A percentile compares a stretch with the other conserved stretches of the same genome.
Evolutionary conservation across 2,888 invertebrate species (phyloP).

Genomic region (Thereva nobilitata): DNA sequence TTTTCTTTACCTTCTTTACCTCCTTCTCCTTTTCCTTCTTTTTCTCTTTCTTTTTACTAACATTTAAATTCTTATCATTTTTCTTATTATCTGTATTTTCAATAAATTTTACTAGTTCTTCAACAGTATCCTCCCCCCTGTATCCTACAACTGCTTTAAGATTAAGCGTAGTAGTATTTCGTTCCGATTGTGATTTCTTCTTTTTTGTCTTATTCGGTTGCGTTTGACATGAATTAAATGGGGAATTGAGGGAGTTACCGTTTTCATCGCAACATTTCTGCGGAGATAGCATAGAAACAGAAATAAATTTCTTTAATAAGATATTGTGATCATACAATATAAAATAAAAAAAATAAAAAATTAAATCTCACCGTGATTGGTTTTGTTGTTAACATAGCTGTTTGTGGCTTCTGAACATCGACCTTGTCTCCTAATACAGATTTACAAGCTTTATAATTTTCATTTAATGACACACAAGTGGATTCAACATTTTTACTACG

Average conservation of each 20-base stretch:
- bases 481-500: conserved; percentile 48
- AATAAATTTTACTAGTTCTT: conserved; percentile 77
- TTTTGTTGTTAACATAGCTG: conserved; percentile 37
- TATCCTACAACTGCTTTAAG: conserved; percentile 74
- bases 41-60: conserved; percentile 58
- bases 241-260: conserved; percentile 68
- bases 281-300: conserved; percentile 62
- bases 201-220: conserved; percentile 65
- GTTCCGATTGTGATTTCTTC: conserved; percentile 63
- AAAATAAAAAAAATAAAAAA: conserved; percentile 17
- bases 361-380: conserved; percentile 21
- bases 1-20: conserved; percentile 63
- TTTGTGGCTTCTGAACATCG: conserved; percentile 45
- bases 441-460: conserved; percentile 51
- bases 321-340: conserved; percentile 34
- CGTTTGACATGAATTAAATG: conserved; percentile 61
- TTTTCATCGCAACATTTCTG: conserved; percentile 74
- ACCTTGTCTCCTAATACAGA: conserved; percentile 49
- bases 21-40: conserved; percentile 58
- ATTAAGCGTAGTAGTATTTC: conserved; percentile 59
- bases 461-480: conserved; percentile 50
- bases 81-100: conserved; percentile 63
- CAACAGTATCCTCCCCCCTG: conserved; percentile 76
- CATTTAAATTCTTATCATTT: conserved; percentile 61
- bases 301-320: conserved; percentile 37